phyloP scores from a whole-genome alignment of 2,888 invertebrate species.

The Oscheius onirici region DNA sequence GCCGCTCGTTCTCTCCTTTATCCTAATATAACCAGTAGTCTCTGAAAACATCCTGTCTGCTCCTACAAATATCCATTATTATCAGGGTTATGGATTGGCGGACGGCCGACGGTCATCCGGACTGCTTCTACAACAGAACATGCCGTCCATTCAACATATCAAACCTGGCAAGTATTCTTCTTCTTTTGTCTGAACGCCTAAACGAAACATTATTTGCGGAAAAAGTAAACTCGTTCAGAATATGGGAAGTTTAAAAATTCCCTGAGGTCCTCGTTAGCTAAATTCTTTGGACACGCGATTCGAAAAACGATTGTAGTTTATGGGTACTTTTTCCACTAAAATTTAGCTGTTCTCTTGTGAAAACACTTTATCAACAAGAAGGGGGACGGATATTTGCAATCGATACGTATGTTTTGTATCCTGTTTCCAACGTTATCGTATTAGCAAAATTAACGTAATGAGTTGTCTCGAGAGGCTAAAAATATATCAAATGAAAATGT shows the following conservation, averaged over 20 bases:
- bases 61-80: no score
- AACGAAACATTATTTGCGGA: neutral
- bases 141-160: slow-evolving; percentile 59
- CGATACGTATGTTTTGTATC: no score
- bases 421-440: no score
- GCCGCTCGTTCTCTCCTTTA: slow-evolving; percentile 2
- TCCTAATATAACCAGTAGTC: neutral
- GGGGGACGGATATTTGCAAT: no score
- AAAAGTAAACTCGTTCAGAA: neutral
- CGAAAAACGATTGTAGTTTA: no score
- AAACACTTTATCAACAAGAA: no score
- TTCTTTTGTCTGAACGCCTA: neutral
- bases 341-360: no score
- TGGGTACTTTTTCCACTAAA: no score
- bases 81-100: slow-evolving; percentile 5
- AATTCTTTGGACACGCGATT: neutral
- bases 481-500: no score
- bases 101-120: slow-evolving; percentile 41
- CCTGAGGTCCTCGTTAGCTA: slow-evolving; percentile 10
- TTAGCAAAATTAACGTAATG: no score
- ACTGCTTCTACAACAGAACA: slow-evolving; percentile 45
- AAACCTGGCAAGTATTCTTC: slow-evolving; percentile 40
- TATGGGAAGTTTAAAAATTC: slow-evolving; percentile 7
- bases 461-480: no score
- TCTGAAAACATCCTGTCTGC: neutral